phyloP scores from a whole-genome alignment of 2,113 vertebrate genomes.

The Aegypius monachus region DNA sequence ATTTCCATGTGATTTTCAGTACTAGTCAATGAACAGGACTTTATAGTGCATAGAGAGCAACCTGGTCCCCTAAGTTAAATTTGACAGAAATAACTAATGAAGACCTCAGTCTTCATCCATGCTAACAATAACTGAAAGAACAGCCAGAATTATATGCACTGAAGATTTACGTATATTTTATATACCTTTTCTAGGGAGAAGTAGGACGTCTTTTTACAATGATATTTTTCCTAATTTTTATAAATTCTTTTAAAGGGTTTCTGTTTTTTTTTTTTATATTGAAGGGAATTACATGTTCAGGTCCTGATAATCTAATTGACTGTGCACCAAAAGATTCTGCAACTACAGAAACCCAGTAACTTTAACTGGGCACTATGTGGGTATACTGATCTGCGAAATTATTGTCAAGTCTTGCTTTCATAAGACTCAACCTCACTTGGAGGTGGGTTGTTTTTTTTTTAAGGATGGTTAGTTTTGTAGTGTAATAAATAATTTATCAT shows the following conservation, averaged over 20 bases:
- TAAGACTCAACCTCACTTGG: not conserved
- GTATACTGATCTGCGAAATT: not conserved
- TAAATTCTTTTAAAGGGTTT: not conserved
- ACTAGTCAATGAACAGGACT: not conserved
- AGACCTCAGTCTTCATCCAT: not conserved
- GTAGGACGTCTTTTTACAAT: not conserved
- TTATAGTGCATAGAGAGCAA: rapidly evolving
- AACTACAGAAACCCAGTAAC: not conserved
- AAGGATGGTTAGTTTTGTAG: not conserved
- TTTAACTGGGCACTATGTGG: not conserved
- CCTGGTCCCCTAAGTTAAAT: not conserved
- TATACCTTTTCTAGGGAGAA: not conserved
- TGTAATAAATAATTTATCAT: not conserved
- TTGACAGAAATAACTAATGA: not conserved
- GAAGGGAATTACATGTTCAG: not conserved
- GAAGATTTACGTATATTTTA: not conserved
- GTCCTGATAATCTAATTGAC: not conserved
- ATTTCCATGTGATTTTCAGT: not conserved
- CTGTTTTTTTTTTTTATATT: not conserved
- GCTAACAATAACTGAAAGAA: not conserved
- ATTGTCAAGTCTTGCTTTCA: not conserved
- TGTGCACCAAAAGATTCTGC: not conserved
- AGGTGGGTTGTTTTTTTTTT: not conserved
- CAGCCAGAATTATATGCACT: not conserved
- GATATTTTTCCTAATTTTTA: not conserved